A percentile compares a stretch with the other conserved stretches of the same genome.
Evolutionary conservation across 2,888 invertebrate species (phyloP).

Genomic region (Melangyna quadrimaculata): DNA sequence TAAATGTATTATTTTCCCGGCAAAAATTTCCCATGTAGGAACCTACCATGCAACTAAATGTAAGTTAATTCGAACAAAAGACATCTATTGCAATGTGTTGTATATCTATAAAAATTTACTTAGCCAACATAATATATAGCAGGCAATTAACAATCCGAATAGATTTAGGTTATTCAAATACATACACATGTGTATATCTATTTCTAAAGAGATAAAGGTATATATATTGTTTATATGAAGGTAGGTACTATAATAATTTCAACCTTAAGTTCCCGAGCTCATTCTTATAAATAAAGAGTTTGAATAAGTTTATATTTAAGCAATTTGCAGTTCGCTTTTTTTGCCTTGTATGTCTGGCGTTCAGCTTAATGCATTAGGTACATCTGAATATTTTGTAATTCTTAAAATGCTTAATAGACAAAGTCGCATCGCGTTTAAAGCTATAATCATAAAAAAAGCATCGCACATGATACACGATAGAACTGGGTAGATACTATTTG

Average conservation of each 20-base stretch:
- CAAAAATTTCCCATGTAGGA: neutral
- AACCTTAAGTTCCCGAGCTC: conserved; percentile 1
- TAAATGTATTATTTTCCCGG: neutral
- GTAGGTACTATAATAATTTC: neutral
- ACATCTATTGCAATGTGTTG: conserved; percentile 32
- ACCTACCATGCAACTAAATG: neutral
- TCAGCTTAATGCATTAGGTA: conserved; percentile 36
- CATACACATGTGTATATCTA: neutral
- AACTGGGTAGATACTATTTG: too few species aligned
- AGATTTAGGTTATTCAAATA: conserved; percentile 55
- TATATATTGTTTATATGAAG: too few species aligned
- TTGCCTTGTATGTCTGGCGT: conserved; percentile 16
- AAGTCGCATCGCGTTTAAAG: conserved; percentile 11
- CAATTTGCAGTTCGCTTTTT: conserved; percentile 44
- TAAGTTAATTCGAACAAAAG: conserved; percentile 48
- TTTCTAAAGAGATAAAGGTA: neutral
- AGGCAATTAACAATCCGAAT: conserved; percentile 57
- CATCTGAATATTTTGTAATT: conserved; percentile 57
- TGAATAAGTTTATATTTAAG: neutral
- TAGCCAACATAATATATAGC: conserved; percentile 62
- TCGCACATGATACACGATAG: conserved; percentile 35
- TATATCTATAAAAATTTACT: conserved; percentile 42
- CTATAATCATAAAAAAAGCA: conserved; percentile 34
- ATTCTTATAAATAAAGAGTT: neutral
- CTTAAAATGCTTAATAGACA: conserved; percentile 41